Base-by-base conservation (phyloP, 2,888 invertebrate genomes). In the Eristalis arbustorum region DNA sequence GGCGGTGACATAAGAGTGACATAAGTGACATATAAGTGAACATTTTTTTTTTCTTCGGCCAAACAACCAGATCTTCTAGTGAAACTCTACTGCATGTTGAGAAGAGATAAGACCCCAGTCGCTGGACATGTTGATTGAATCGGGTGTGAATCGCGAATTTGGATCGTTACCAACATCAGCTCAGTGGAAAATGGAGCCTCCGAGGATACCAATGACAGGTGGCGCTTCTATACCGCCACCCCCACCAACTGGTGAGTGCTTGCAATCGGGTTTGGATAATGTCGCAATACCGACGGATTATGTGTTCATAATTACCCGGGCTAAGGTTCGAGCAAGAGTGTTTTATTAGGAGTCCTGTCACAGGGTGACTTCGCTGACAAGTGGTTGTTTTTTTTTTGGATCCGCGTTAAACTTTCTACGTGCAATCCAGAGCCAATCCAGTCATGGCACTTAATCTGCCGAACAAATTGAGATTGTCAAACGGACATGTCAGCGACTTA, bases 41-140 rank as follows among this genome's bases (percentile, higher is more conserved):
- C 10, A 8, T 13, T 22, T 67, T 37, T 13, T 22, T 67, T 37
- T 42, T 42, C 49, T 62, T 31, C n/a, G 13, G 62, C 5, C 5
- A 61, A 62, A 72, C 57, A 69, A 72, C 5, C 23, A 71, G 40
- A 64, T 69, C 56, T 22, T 22, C 22, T 56, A 59, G 66, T 75
- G 77, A 23, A 84, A 84, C 37, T 68, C 63, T 69, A 78, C 88
- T 88, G 88, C 82, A 88, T 88, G 88, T 79, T 88, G 77, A 83
- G 57, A 88, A 63, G 56, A 72, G 76, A 66, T 68, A 78, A 78
- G 74, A 67, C 59, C 81, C 80, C 76, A 83, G 82, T 72, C 78
- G 95, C 96, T 96, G 96, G 90, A 91, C 93, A 92, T 92, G 92
- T 92, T 92, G 91, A 92, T 92, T 90, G 92, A 92, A 92, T 90